Evolutionary conservation across 2,888 invertebrate genomes (phyloP).

Genomic region (Patella caerulea): DNA sequence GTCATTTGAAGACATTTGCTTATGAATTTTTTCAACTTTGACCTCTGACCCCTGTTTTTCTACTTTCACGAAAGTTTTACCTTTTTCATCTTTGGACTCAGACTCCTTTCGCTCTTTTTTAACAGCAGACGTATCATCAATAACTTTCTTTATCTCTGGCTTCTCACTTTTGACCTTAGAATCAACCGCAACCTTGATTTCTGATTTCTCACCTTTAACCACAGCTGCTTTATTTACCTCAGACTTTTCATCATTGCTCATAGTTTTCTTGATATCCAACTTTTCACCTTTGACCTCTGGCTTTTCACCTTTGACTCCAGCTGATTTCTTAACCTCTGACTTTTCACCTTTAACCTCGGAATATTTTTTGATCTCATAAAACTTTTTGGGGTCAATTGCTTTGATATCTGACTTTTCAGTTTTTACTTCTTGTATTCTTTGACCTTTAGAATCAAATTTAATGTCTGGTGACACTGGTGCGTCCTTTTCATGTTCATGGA

Average conservation of each 20-base stretch:
- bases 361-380: neutral
- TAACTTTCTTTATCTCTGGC: neutral
- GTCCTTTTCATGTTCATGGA: constrained; percentile 31
- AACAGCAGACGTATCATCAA: neutral
- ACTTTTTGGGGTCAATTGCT: constrained; percentile 10
- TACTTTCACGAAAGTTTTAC: neutral
- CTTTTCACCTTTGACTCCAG: neutral
- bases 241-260: neutral
- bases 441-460: constrained; percentile 16
- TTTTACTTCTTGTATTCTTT: constrained; percentile 14
- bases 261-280: neutral
- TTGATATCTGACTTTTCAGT: neutral
- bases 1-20: neutral
- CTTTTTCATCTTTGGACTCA: neutral
- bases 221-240: neutral
- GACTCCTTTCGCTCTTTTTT: neutral
- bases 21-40: neutral
- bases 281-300: constrained; percentile 13
- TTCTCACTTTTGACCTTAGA: neutral
- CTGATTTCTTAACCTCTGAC: neutral
- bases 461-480: constrained; percentile 2
- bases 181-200: neutral
- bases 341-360: neutral
- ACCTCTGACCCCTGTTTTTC: neutral
- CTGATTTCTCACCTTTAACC: neutral